phyloP scores from a whole-genome alignment of 1,140 invertebrate species.

The Laodelphax striatellus region DNA sequence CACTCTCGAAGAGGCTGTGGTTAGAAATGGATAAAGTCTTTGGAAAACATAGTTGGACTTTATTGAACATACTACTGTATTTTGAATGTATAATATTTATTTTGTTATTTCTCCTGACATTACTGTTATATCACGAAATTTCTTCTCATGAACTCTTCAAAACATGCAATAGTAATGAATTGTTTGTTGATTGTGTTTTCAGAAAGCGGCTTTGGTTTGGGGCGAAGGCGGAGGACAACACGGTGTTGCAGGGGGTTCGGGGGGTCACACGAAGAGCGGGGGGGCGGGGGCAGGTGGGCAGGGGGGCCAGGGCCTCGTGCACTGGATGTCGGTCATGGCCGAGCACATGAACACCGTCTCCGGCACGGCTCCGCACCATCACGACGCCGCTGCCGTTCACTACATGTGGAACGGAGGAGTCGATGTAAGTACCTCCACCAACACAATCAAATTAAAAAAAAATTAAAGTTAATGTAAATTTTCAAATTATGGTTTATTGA shows the following conservation, averaged over 20 bases:
- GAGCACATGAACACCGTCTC: conserved; percentile 42
- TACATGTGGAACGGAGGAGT: conserved; percentile 47
- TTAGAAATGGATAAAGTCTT: too few relatives aligned
- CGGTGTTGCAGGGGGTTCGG: conserved; percentile 12
- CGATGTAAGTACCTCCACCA: conserved; percentile 34
- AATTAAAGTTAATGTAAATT: too few relatives aligned
- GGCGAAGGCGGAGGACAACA: conserved; percentile 12
- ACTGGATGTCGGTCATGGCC: conserved; percentile 56
- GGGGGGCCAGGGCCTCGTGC: conserved; percentile 36
- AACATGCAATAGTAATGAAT: too few relatives aligned
- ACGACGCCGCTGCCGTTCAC: conserved; percentile 30
- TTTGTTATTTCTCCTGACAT: too few relatives aligned
- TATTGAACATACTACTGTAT: too few relatives aligned
- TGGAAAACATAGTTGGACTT: too few relatives aligned
- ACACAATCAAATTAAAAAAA: too few relatives aligned
- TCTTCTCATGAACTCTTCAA: too few relatives aligned
- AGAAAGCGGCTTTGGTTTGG: conserved; percentile 20
- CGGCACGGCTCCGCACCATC: conserved; percentile 35
- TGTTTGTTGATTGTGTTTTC: conserved; percentile 9
- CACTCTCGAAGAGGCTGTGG: too few relatives aligned
- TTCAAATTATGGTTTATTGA: too few relatives aligned
- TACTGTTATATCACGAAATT: too few relatives aligned
- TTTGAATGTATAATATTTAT: too few relatives aligned
- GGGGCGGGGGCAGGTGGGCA: conserved; percentile 28
- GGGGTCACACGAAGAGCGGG: conserved; percentile 27